Percentiles rank a stretch among this genome's conserved stretches.
Evolutionary conservation across 2,888 invertebrate species (phyloP).

Genomic region (Embidobia sp.): DNA sequence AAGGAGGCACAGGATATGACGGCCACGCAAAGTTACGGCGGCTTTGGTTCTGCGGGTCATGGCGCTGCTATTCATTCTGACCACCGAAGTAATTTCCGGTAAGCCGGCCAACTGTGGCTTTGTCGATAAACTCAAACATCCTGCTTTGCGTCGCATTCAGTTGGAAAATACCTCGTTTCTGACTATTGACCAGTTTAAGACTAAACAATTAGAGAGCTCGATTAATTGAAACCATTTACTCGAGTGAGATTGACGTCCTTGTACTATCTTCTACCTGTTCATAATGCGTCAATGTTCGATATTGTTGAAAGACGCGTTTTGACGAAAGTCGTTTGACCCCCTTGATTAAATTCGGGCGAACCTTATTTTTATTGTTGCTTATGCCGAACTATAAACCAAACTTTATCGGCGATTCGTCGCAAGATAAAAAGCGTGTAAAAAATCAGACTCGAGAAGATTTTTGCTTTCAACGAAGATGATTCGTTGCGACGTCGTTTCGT

Average conservation of each 20-base stretch:
- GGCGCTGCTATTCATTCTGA: constrained; percentile 48
- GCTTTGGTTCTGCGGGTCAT: constrained; percentile 43
- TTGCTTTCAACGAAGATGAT: too few relatives aligned
- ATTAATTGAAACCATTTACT: neutral
- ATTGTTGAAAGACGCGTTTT: too few relatives aligned
- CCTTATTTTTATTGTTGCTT: too few relatives aligned
- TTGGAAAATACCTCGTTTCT: constrained; percentile 32
- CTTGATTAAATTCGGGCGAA: too few relatives aligned
- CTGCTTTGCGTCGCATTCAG: constrained; percentile 23
- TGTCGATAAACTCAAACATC: constrained; percentile 52
- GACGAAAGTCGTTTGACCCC: too few relatives aligned
- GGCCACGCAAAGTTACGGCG: constrained; percentile 40
- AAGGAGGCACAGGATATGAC: constrained; percentile 34
- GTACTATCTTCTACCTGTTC: too few relatives aligned
- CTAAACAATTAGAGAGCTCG: neutral
- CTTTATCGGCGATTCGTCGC: too few relatives aligned
- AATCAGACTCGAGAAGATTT: too few relatives aligned
- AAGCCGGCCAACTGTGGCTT: constrained; percentile 57
- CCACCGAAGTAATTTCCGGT: constrained; percentile 60
- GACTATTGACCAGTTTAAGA: constrained; percentile 4
- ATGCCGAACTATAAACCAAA: too few relatives aligned
- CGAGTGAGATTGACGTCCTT: too few relatives aligned
- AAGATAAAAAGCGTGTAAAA: too few relatives aligned
- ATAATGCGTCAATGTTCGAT: too few relatives aligned
- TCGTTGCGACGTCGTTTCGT: constrained; percentile 3